These are phyloP conservation scores for Decapterus maruadsi DNA, from an alignment of 2,797 vertebrate species.

Conservation along the genomic window DNA sequence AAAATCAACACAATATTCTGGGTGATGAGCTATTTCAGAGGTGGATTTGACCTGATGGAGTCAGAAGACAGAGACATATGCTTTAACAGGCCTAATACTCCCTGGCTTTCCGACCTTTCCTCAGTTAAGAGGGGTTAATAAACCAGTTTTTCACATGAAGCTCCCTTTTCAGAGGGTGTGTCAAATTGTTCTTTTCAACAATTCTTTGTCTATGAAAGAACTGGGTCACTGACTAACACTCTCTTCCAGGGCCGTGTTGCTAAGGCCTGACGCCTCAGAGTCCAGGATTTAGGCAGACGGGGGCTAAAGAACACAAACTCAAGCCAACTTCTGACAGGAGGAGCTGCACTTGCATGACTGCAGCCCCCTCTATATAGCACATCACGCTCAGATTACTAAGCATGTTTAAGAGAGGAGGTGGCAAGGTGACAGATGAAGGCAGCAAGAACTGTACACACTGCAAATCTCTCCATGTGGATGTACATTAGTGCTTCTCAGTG, in stretches of 20 bases:
- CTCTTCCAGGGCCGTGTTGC: slow-evolving; percentile 64
- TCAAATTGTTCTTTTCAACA: slow-evolving; percentile 73
- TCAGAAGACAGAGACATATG: slow-evolving; percentile 26
- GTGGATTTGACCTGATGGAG: slow-evolving; percentile 46
- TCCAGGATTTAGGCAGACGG: slow-evolving; percentile 64
- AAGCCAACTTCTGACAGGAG: slow-evolving; percentile 67
- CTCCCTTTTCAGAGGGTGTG: slow-evolving; percentile 58
- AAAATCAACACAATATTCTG: slow-evolving; percentile 55
- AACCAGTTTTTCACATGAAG: slow-evolving; percentile 59
- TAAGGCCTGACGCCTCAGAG: slow-evolving; percentile 63
- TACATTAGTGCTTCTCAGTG: slow-evolving; percentile 26
- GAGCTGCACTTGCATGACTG: slow-evolving; percentile 66
- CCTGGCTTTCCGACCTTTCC: slow-evolving; percentile 51
- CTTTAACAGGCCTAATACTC: slow-evolving; percentile 41
- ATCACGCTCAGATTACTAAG: slow-evolving; percentile 71
- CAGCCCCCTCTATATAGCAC: slow-evolving; percentile 60
- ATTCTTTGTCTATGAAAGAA: slow-evolving; percentile 77
- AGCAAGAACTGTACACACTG: slow-evolving; percentile 26
- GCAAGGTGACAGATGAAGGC: slow-evolving; percentile 40
- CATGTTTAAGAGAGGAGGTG: slow-evolving; percentile 49
- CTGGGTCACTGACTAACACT: slow-evolving; percentile 77
- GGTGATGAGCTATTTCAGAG: slow-evolving; percentile 56
- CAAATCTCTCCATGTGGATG: slow-evolving; percentile 39
- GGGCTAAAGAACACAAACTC: slow-evolving; percentile 60
- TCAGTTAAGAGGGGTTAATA: slow-evolving; percentile 68